Evolutionary conservation across 1,140 invertebrate species (phyloP).

Genomic region (Zaprionus africanus): DNA sequence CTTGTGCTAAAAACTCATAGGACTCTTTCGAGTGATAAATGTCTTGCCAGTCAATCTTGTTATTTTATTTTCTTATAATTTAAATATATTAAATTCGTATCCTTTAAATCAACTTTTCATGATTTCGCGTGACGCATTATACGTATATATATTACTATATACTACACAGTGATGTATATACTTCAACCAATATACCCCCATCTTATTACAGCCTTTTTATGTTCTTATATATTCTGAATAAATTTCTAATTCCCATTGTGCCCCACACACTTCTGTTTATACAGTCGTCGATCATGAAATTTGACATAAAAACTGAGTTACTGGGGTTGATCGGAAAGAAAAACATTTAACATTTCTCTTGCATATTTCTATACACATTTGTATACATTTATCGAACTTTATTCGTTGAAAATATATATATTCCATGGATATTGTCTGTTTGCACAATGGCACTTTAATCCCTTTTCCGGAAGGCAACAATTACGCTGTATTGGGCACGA

Average conservation of each 20-base stretch:
- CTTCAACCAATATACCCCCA: too few relatives aligned
- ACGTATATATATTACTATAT: too few relatives aligned
- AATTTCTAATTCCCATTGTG: background rate
- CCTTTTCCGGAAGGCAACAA: conserved; percentile 74
- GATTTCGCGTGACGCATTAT: background rate
- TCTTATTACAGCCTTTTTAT: background rate
- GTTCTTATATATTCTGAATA: background rate
- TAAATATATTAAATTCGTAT: background rate
- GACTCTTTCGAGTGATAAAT: background rate
- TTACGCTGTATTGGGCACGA: conserved; percentile 66
- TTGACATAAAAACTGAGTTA: background rate
- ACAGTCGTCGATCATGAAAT: conserved; percentile 1
- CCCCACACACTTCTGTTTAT: background rate
- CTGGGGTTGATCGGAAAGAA: background rate
- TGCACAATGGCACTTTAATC: conserved; percentile 60
- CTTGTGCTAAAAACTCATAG: background rate
- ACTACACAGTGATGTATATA: too few relatives aligned
- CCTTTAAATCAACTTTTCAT: background rate
- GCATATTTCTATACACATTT: background rate
- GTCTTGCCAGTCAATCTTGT: background rate
- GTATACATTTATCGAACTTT: conserved; percentile 2
- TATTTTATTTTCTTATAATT: background rate
- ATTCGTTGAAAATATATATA: conserved; percentile 8
- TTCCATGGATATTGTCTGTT: conserved; percentile 5
- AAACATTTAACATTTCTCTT: background rate